phyloP scores from a whole-genome alignment of 2,113 vertebrate species.

The Chinchilla lanigera region DNA sequence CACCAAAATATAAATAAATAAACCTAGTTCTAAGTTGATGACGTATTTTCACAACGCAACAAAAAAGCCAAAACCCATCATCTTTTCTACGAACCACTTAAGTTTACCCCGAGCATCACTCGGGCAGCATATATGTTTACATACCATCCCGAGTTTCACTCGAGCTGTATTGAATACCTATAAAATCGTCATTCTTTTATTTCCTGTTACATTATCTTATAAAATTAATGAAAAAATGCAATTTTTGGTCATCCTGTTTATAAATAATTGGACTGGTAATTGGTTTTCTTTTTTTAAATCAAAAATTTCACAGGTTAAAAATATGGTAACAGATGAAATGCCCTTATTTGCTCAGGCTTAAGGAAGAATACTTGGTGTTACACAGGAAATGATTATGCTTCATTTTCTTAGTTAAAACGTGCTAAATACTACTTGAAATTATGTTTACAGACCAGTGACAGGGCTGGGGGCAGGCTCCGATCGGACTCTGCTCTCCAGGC shows the following conservation, averaged over 20 bases:
- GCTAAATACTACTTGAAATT: constrained; percentile 79
- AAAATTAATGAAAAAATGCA: background rate
- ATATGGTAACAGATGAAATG: constrained; percentile 29
- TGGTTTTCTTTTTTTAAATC: background rate
- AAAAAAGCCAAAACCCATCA: background rate
- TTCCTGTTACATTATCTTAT: background rate
- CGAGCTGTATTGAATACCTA: background rate
- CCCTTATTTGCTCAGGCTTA: constrained; percentile 48
- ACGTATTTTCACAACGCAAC: background rate
- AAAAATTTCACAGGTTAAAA: constrained; percentile 11
- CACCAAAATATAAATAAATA: background rate
- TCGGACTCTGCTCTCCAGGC: background rate
- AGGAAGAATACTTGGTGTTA: constrained; percentile 30
- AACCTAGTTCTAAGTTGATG: constrained; percentile 33
- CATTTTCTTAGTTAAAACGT: constrained; percentile 21
- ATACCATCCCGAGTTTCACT: background rate
- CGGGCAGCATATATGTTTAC: background rate
- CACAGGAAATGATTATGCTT: constrained; percentile 46
- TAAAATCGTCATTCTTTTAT: background rate
- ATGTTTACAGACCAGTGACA: constrained; percentile 76
- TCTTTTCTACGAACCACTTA: background rate
- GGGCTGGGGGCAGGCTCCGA: constrained; percentile 27
- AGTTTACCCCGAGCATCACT: background rate
- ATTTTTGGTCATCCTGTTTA: background rate
- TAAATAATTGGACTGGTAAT: background rate